Evolutionary conservation across 2,113 vertebrate species (phyloP), one percentile per base, ranked within the genome.

Genomic region (Scomber colias): DNA sequence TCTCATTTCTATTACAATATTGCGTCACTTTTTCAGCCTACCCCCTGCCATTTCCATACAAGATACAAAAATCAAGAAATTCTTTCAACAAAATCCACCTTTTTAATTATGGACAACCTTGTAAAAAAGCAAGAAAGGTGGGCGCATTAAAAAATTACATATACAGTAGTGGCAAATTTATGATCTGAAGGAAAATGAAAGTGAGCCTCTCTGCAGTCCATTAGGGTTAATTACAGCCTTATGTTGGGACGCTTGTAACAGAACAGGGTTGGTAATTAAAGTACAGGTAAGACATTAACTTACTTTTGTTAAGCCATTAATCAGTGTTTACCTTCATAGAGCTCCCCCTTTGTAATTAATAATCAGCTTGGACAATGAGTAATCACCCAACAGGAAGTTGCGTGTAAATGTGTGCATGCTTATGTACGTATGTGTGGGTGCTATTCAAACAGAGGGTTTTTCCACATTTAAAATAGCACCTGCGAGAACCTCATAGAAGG

Each of bases 261-360:
- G 91, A 87, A 82, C 82, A 86, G 79, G 86, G 85, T 77, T 83
- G 83, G 90, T 93, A 95, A 95, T 95, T 95, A 95, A 93, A 94
- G 91, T 93, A 94, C 93, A 94, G 94, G 92, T 95, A 94, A 93
- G 87, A 93, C 90, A 93, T 95, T 95, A 95, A 95, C 95, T 94
- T 93, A 94, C 92, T 93, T 95, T 95, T 94, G 95, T 95, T 95
- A 94, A 27, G 94, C 89, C 92, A 95, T 95, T 95, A 95, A 95
- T 96, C 95, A 95, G 91, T 95, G 94, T 94, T 95, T 94, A 94
- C 91, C 85, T 93, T 92, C 91, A 87, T 88, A 89, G 86, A 84
- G 83, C 85, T 89, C 87, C 82, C 75, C 87, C 81, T 91, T 93
- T 93, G 94, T 94, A 95, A 95, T 95, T 95, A 94, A 96, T 95